Base-by-base conservation (phyloP, 2,888 invertebrate genomes). In the Apotomis betuletana region DNA sequence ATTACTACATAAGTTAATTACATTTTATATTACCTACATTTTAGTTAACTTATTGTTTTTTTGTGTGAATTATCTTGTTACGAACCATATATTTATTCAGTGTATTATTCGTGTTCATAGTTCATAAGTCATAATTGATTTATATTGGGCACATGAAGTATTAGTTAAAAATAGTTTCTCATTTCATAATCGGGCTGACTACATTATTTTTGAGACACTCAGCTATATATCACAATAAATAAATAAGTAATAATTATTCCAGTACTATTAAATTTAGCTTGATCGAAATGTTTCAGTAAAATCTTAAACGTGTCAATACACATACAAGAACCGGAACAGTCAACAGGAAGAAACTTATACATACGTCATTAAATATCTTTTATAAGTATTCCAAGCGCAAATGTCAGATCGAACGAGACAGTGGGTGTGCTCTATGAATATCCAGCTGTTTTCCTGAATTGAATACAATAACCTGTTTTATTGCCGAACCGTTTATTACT, bases 361-460 rank as follows among this genome's bases (percentile, higher is more conserved):
- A 10, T 49, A 52, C 36, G 36, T 63, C 15, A 15, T 72, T 58
- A 52, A 68, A 52, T 62, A 67, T 55, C 41, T 6, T 59, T 12
- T 67, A 49, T 62, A 41, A 44, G 27, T 71, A 57, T 44, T 71
- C 61, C 52, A 10, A 15, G 49, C 61, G 54, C 51, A 62, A 67
- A 57, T 67, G 67, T 67, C 65, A 57, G n/a, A 41, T 41, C 41
- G n/a, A 38, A 15, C 13, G 41, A 49, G 67, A 52, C 38, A n/a
- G 49, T 52, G 68, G 67, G 67, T 62, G 67, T 49, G 62, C 57
- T 58, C 15, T 52, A 57, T 67, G 15, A 58, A 54, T 46, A 57
- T 72, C 67, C 72, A 68, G 72, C 72, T 72, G 71, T 71, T 71
- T 36, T 61, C 51, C 67, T 71, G 65, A 71, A 71, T 71, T 71